phyloP scores from a whole-genome alignment of 92 coral and sea anemone genomes.

The Porites evermanni region DNA sequence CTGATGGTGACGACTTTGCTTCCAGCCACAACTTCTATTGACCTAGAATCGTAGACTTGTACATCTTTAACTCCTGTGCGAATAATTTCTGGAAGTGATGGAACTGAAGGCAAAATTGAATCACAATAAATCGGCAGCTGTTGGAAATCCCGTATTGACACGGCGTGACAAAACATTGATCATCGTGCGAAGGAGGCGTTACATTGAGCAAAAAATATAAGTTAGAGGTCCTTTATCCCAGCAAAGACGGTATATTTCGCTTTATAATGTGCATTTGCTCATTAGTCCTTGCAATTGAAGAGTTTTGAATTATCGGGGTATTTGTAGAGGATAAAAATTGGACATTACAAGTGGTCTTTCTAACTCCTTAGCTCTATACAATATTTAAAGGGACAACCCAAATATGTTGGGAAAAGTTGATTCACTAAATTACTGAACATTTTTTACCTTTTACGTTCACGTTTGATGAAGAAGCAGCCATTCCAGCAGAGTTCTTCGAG shows the following conservation, averaged over 20 bases:
- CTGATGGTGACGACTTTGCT: slow-evolving; percentile 49
- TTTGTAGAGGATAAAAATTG: too few relatives aligned
- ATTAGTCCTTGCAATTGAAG: too few relatives aligned
- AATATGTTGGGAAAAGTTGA: neutral
- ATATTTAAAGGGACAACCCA: neutral
- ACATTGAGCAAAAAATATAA: too few relatives aligned
- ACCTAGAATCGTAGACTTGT: slow-evolving; percentile 36
- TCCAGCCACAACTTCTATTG: slow-evolving; percentile 51
- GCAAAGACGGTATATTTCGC: too few relatives aligned
- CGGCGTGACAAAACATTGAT: too few relatives aligned
- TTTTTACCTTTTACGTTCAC: slow-evolving; percentile 79
- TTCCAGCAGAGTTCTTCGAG: slow-evolving; percentile 78
- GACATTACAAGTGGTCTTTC: too few relatives aligned
- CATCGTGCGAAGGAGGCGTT: too few relatives aligned
- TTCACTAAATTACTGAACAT: neutral
- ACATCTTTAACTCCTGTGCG: slow-evolving; percentile 35
- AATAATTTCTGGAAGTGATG: slow-evolving; percentile 39
- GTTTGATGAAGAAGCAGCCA: slow-evolving; percentile 67
- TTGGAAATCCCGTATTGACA: neutral
- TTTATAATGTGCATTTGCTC: too few relatives aligned
- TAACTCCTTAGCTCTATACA: neutral
- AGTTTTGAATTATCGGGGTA: too few relatives aligned
- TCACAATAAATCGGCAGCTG: neutral
- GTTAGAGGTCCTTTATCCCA: too few relatives aligned
- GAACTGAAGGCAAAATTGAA: slow-evolving; percentile 3